Conservation (phyloP, 1,140 invertebrate genomes). For the Achatina immaculata region DNA sequence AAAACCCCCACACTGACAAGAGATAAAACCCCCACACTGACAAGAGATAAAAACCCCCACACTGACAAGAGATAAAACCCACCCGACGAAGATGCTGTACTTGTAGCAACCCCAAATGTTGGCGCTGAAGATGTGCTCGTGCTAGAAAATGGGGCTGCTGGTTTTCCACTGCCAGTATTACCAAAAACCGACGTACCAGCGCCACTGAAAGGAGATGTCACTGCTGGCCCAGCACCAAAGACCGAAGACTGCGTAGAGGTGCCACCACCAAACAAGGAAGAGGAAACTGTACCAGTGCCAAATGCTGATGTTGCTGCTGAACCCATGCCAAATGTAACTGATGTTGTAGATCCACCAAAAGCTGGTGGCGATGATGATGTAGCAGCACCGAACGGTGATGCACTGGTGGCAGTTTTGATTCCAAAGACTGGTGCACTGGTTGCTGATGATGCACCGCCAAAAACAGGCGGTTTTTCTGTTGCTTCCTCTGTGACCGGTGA, state of each 20-base stretch:
- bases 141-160: background rate
- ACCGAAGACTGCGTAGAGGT: background rate
- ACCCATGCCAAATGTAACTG: constrained; percentile 7
- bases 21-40: no score
- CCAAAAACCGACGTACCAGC: background rate
- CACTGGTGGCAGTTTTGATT: background rate
- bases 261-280: background rate
- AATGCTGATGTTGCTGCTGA: constrained; percentile 27
- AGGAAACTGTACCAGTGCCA: background rate
- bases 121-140: background rate
- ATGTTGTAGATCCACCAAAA: background rate
- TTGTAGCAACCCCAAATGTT: background rate
- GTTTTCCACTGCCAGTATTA: background rate
- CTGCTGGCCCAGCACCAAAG: background rate
- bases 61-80: no score
- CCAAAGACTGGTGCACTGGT: background rate
- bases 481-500: background rate
- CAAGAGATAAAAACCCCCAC: no score
- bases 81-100: background rate
- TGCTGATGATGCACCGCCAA: constrained; percentile 14
- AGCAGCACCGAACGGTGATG: background rate
- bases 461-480: background rate
- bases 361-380: background rate
- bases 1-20: no score
- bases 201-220: background rate